Evolutionary conservation across 2,797 vertebrate genomes (phyloP).

Genomic region (Takifugu rubripes): DNA sequence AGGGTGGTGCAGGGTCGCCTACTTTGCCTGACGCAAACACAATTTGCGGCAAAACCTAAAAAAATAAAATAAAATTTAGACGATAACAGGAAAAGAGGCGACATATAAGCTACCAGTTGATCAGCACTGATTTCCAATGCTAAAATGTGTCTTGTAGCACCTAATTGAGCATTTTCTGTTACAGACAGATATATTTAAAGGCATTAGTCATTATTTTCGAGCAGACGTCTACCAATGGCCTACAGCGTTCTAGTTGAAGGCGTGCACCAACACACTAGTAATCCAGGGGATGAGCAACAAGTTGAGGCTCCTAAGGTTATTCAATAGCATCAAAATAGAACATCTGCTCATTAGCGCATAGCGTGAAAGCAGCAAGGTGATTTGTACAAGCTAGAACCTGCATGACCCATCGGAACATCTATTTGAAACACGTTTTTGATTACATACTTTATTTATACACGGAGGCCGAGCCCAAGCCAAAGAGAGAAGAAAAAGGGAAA

Average conservation of each 20-base stretch:
- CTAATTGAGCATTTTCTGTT: too few species aligned
- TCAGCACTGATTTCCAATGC: too few species aligned
- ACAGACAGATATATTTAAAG: too few species aligned
- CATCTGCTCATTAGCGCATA: conserved; percentile 13
- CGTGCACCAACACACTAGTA: too few species aligned
- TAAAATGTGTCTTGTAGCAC: too few species aligned
- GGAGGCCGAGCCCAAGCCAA: conserved; percentile 24
- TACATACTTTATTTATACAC: conserved; percentile 13
- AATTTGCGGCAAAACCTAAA: too few species aligned
- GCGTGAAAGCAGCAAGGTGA: conserved; percentile 2
- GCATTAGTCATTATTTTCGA: too few species aligned
- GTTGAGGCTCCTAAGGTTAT: conserved; percentile 30
- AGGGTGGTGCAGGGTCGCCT: background rate
- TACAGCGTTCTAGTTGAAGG: too few species aligned
- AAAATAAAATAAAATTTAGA: too few species aligned
- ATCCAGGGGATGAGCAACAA: conserved; percentile 24
- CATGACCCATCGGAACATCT: conserved; percentile 23
- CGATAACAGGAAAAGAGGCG: too few species aligned
- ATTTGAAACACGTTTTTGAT: conserved; percentile 3
- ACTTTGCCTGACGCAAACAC: conserved; percentile 3
- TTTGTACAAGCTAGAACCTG: conserved; percentile 42
- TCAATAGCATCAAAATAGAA: conserved; percentile 14
- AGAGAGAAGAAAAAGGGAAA: background rate
- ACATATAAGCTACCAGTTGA: too few species aligned
- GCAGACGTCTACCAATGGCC: too few species aligned